These are phyloP conservation scores for Acanthurus lineatus DNA, from an alignment of 2,797 vertebrate genomes.

Conservation along the genomic window DNA sequence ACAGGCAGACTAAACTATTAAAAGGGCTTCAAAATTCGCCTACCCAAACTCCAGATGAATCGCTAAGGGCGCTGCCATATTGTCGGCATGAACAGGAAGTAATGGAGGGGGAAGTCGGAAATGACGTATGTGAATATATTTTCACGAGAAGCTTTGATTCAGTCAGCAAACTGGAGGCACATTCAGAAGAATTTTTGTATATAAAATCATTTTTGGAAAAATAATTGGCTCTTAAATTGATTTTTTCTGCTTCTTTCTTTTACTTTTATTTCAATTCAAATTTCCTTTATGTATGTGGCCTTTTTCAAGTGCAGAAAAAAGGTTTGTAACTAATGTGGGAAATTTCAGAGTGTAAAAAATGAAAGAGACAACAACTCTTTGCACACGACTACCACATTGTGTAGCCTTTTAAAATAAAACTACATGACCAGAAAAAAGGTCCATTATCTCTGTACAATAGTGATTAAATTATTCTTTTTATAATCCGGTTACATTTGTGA, in stretches of 20 bases:
- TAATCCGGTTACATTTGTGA: too few species aligned
- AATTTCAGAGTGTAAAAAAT: background rate
- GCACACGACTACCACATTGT: too few species aligned
- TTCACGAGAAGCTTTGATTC: background rate
- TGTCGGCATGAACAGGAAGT: slow-evolving; percentile 80
- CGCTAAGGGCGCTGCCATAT: slow-evolving; percentile 93
- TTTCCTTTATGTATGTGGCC: too few species aligned
- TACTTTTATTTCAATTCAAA: background rate
- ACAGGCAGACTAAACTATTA: background rate
- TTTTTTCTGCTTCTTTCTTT: background rate
- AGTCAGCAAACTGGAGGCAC: background rate
- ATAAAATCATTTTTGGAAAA: too few species aligned
- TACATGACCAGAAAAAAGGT: too few species aligned
- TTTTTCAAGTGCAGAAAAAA: too few species aligned
- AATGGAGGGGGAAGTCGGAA: slow-evolving; percentile 52
- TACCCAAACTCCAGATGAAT: slow-evolving; percentile 95
- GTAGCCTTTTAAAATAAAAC: too few species aligned
- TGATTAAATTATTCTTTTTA: too few species aligned
- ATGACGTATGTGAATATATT: slow-evolving; percentile 38
- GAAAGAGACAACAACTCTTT: too few species aligned
- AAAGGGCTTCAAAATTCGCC: slow-evolving; percentile 52
- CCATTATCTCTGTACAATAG: too few species aligned
- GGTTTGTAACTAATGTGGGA: too few species aligned
- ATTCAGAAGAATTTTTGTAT: background rate
- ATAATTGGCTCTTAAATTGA: too few species aligned